These are phyloP conservation scores for Atrichornis clamosus DNA, from an alignment of 2,113 vertebrate genomes.

Conservation along the genomic window DNA sequence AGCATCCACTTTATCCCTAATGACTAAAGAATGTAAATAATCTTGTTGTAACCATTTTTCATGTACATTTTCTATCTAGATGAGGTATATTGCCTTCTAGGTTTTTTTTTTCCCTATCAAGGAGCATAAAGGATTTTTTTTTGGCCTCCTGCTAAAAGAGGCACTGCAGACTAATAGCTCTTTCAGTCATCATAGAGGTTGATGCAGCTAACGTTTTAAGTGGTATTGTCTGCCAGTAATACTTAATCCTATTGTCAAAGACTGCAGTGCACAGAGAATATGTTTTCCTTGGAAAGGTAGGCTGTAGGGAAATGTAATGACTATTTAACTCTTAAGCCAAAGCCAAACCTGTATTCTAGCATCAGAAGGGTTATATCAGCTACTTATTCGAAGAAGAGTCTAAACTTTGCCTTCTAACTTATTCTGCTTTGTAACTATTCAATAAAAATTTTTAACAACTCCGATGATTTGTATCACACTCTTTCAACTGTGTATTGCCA, in stretches of 20 bases:
- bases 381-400: neutral
- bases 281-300: constrained; percentile 19
- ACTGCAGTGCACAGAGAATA: neutral
- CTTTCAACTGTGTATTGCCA: accelerated
- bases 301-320: neutral
- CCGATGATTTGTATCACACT: neutral
- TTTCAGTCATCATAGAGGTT: constrained; percentile 8
- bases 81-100: constrained; percentile 54
- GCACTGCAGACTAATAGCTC: constrained; percentile 22
- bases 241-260: neutral
- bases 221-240: constrained; percentile 20
- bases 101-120: neutral
- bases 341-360: neutral
- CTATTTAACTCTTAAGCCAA: constrained; percentile 18
- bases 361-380: neutral
- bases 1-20: constrained; percentile 70
- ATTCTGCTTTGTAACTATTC: neutral
- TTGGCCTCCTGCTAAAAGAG: constrained; percentile 5
- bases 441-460: neutral
- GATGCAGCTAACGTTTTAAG: constrained; percentile 13
- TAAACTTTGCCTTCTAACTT: neutral
- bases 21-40: constrained; percentile 73
- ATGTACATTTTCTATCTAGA: constrained; percentile 54
- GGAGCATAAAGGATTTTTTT: neutral
- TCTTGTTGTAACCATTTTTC: constrained; percentile 58